phyloP scores from a whole-genome alignment of 2,888 invertebrate genomes.

The Zeuzera pyrina region DNA sequence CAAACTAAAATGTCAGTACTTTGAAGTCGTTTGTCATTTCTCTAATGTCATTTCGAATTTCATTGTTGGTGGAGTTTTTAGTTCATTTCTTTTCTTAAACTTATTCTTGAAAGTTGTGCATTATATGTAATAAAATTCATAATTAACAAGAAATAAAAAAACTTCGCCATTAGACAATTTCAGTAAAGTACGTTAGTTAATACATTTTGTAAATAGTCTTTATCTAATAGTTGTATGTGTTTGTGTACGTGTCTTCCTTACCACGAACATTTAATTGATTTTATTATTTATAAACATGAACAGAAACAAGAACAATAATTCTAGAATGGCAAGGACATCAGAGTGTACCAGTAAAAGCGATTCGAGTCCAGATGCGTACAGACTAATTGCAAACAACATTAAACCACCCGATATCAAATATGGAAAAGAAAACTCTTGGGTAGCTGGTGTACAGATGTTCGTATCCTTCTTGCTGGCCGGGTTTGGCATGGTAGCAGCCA shows the following conservation, averaged over 20 bases:
- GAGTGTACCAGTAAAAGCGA: constrained; percentile 33
- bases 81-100: no score
- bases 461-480: constrained; percentile 90
- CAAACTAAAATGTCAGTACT: no score
- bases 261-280: constrained; percentile 19
- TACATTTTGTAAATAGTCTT: constrained; percentile 5
- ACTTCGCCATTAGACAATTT: no score
- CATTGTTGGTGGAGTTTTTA: no score
- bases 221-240: constrained; percentile 10
- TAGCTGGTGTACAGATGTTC: constrained; percentile 85
- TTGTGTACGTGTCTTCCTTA: no score
- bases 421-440: constrained; percentile 74
- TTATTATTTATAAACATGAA: constrained; percentile 44
- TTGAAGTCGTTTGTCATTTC: no score
- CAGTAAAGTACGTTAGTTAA: neutral
- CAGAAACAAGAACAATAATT: constrained; percentile 55
- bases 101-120: no score
- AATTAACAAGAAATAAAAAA: no score
- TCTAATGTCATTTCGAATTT: no score
- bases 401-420: constrained; percentile 55
- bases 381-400: constrained; percentile 41
- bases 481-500: constrained; percentile 93
- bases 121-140: no score
- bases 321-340: constrained; percentile 41
- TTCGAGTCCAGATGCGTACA: constrained; percentile 33